These are phyloP conservation scores for Drosophila punjabiensis DNA, from an alignment of 1,140 invertebrate species.

Conservation along the genomic window DNA sequence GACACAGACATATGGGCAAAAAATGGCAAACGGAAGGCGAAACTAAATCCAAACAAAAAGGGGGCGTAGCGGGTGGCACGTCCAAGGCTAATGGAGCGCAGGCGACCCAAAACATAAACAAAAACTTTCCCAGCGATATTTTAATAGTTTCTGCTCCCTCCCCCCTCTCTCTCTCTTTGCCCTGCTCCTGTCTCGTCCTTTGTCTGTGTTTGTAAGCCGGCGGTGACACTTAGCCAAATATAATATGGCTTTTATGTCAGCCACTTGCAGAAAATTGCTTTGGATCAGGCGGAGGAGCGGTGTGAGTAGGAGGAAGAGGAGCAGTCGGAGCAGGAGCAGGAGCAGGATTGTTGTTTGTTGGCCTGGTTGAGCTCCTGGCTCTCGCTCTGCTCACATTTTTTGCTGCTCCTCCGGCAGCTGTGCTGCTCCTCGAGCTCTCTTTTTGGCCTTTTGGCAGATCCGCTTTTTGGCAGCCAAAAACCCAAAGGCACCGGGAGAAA, in stretches of 20 bases:
- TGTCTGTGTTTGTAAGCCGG: conserved; percentile 53
- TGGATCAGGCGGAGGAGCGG: conserved; percentile 24
- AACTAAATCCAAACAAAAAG: conserved; percentile 57
- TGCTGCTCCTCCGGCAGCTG: background rate
- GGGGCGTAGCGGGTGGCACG: conserved; percentile 36
- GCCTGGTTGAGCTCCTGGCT: too few relatives aligned
- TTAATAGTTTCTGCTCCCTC: conserved; percentile 63
- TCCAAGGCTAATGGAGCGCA: conserved; percentile 74
- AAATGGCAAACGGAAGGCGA: conserved; percentile 39
- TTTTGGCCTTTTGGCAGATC: conserved; percentile 36
- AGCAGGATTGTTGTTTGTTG: background rate
- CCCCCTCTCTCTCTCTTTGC: fast-evolving
- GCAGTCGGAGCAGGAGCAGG: too few relatives aligned
- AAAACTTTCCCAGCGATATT: conserved; percentile 77
- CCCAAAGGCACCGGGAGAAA: conserved; percentile 5
- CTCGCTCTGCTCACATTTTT: conserved; percentile 29
- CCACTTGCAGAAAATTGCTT: conserved; percentile 80
- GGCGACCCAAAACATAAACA: conserved; percentile 75
- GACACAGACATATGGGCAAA: conserved; percentile 15
- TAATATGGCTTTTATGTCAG: conserved; percentile 82
- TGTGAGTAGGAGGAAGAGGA: too few relatives aligned
- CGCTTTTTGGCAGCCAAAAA: conserved; percentile 18
- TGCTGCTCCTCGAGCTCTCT: conserved; percentile 3
- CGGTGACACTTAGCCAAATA: conserved; percentile 81
- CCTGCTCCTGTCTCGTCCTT: background rate